Conservation (phyloP, 2,888 invertebrate genomes). For the Drosophila meridiana region DNA sequence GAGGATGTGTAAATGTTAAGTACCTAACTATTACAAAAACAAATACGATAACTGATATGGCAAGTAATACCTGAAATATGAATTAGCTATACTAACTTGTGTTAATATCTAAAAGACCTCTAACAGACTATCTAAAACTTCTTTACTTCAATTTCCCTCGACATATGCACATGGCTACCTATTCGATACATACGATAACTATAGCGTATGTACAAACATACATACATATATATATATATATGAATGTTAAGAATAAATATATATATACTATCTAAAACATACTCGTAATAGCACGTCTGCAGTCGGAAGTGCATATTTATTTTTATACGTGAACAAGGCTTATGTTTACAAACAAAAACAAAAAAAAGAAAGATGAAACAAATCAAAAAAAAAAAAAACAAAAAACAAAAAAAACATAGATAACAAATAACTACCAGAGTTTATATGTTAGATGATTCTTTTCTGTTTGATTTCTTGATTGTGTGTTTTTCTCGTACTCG, state of each 20-base stretch:
- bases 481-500: conserved; percentile 66
- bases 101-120: conserved; percentile 66
- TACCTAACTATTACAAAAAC: conserved; percentile 59
- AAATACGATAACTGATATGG: not conserved
- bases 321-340: conserved; percentile 68
- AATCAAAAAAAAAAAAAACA: conserved; percentile 6
- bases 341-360: conserved; percentile 21
- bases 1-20: conserved; percentile 68
- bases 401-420: not conserved
- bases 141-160: conserved; percentile 54
- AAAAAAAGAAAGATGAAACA: not conserved
- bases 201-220: conserved; percentile 17
- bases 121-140: conserved; percentile 67
- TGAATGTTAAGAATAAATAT: conserved; percentile 37
- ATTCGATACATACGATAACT: conserved; percentile 37
- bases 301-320: conserved; percentile 67
- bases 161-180: conserved; percentile 73
- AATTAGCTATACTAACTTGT: conserved; percentile 49
- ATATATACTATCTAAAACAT: conserved; percentile 37
- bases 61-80: conserved; percentile 56
- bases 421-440: conserved; percentile 33
- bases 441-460: conserved; percentile 57
- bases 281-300: conserved; percentile 22
- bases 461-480: conserved; percentile 48
- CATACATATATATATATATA: conserved; percentile 23